Percentiles rank a stretch among this genome's conserved stretches.
Conservation (phyloP, 2,113 vertebrate genomes). For the Bos javanicus region DNA sequence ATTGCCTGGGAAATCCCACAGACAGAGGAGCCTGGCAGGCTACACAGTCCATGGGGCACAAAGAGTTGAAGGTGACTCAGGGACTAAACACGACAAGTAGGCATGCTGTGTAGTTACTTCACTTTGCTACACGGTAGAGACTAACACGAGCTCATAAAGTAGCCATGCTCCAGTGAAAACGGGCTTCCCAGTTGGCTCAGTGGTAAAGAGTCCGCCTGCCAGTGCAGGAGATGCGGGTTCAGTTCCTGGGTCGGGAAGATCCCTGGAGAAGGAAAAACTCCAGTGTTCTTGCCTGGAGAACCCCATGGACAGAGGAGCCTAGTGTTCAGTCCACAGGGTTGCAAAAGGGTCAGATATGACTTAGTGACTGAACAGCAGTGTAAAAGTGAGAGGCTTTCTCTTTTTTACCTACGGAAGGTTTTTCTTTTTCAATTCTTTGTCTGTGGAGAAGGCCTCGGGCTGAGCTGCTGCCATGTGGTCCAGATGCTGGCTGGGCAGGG, state of each 20-base stretch:
- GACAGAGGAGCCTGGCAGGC: neutral
- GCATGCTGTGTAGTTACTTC: accelerated
- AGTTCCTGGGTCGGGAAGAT: neutral
- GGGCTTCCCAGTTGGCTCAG: neutral
- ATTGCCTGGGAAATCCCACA: neutral
- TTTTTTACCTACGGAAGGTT: neutral
- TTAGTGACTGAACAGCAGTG: neutral
- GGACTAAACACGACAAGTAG: neutral
- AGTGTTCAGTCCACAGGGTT: neutral
- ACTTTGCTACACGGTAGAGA: accelerated
- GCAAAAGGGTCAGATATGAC: neutral
- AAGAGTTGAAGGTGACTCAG: neutral
- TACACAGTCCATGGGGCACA: neutral
- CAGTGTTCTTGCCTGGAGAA: neutral
- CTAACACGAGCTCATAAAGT: accelerated
- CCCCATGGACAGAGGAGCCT: neutral
- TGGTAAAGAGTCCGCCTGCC: accelerated
- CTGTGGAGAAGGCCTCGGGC: neutral
- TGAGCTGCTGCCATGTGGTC: accelerated
- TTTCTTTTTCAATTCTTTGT: neutral
- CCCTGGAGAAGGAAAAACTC: neutral
- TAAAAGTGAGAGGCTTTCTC: neutral
- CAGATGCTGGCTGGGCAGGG: accelerated
- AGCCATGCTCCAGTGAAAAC: accelerated
- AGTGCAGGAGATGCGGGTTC: accelerated